Base-by-base conservation (phyloP, 2,888 invertebrate species). In the Penaeus monodon region DNA sequence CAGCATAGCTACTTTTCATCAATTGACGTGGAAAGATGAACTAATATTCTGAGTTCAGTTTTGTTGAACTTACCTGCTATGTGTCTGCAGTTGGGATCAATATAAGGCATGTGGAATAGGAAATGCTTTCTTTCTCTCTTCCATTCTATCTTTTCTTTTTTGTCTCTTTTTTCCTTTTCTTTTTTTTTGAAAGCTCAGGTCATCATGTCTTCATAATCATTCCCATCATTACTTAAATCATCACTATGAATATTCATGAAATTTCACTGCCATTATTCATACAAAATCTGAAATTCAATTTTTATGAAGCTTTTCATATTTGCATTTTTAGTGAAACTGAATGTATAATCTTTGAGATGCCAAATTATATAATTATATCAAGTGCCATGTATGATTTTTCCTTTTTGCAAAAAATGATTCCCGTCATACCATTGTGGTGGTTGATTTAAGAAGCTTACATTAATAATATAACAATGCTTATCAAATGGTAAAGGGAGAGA, bases 321-420 rank as follows among this genome's bases (percentile, higher is more conserved):
- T 82, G 73, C 74, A 63, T 82, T 82, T 82, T 82, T 82, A 82
- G 82, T 82, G 57, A 82, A 57, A 63, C 73, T 74, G 73, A 74
- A 74, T 82, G 82, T 82, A 82, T 82, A 82, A 63, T 82, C 68
- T 82, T 82, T 82, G 74, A 82, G 82, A 82, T 82, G 82, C 82
- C 82, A 82, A 82, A 82, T 82, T 82, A 82, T 82, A 82, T 82
- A 81, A 73, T 49, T 81, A 73, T 81, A 81, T 63, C 74, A 74
- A 29, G 64, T 22, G 27, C 57, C 57, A 57, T 57, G 57, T 57
- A 20, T 57, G 57, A 57, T 57, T 57, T 70, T 66, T 1, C 49
- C 29, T 24, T 12, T 12, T 44, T 33, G 33, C 33, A 33, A 38
- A 74, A 74, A 74, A 22, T 8, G 38, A 74, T 74, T 29, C 8